phyloP scores from a whole-genome alignment of 1,140 invertebrate species.

The Cydia fagiglandana region DNA sequence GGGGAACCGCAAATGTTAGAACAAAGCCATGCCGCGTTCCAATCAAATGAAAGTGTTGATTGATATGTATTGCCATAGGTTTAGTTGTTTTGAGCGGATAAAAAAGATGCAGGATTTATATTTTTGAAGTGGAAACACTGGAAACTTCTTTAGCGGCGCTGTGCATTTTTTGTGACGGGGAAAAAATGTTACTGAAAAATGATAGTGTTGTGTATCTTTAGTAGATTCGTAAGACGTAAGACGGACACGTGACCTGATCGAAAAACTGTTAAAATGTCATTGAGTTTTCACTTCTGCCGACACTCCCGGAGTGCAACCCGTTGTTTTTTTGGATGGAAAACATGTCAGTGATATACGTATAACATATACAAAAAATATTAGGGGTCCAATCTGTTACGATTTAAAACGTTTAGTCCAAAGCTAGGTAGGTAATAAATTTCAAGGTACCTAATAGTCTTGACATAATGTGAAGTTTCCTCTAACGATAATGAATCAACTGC shows the following conservation, averaged over 20 bases:
- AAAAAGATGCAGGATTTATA: background rate
- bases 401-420: background rate
- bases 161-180: no score
- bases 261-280: no score
- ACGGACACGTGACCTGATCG: no score
- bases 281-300: no score
- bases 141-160: no score
- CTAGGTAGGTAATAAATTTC: background rate
- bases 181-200: no score
- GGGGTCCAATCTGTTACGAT: background rate
- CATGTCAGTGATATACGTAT: background rate
- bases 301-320: no score
- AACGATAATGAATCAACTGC: conserved; percentile 26
- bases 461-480: background rate
- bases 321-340: background rate
- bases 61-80: background rate
- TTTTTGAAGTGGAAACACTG: no score
- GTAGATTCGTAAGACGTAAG: no score
- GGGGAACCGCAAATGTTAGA: background rate
- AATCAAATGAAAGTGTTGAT: conserved; percentile 9
- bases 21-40: conserved; percentile 3
- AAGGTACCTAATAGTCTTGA: background rate
- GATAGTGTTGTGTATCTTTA: no score
- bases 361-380: background rate
- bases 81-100: background rate